Percentiles rank a stretch among this genome's conserved stretches.
phyloP scores from a whole-genome alignment of 2,888 invertebrate species.

The Augochlorella aurata region DNA sequence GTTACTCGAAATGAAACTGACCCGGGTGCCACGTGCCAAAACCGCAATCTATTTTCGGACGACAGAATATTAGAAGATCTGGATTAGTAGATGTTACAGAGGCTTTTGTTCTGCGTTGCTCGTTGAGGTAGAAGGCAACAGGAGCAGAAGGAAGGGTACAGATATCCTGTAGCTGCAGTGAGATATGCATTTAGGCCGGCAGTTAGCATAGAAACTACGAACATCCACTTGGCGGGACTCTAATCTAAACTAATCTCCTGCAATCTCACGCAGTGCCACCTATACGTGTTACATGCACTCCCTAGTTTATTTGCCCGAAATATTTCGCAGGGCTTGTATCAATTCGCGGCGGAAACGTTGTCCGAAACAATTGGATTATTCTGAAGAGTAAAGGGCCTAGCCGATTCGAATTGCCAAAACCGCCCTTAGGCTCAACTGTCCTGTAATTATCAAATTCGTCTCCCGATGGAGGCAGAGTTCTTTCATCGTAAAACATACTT shows the following conservation, averaged over 20 bases:
- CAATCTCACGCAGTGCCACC: slow-evolving; percentile 69
- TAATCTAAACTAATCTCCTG: slow-evolving; percentile 79
- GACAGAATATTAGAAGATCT: background rate
- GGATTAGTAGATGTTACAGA: background rate
- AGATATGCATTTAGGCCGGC: slow-evolving; percentile 74
- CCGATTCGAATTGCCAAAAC: too few relatives aligned
- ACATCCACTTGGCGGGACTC: slow-evolving; percentile 71
- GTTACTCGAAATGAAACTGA: too few relatives aligned
- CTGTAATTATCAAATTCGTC: too few relatives aligned
- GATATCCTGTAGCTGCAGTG: slow-evolving; percentile 51
- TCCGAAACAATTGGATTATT: slow-evolving; percentile 14
- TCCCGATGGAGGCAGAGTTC: too few relatives aligned
- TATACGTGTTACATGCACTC: slow-evolving; percentile 50
- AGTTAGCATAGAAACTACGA: slow-evolving; percentile 77
- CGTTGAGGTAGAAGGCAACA: slow-evolving; percentile 23
- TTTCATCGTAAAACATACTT: too few relatives aligned
- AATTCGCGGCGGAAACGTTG: background rate
- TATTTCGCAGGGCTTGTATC: slow-evolving; percentile 45
- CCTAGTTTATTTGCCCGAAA: slow-evolving; percentile 57
- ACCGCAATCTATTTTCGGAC: too few relatives aligned
- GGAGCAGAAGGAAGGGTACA: background rate
- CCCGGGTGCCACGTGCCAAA: too few relatives aligned
- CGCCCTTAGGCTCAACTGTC: too few relatives aligned
- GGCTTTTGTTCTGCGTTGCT: slow-evolving; percentile 36
- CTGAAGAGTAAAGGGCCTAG: slow-evolving; percentile 11